These are phyloP conservation scores for Corvus cornix DNA, from an alignment of 2,113 vertebrate species.

Conservation along the genomic window DNA sequence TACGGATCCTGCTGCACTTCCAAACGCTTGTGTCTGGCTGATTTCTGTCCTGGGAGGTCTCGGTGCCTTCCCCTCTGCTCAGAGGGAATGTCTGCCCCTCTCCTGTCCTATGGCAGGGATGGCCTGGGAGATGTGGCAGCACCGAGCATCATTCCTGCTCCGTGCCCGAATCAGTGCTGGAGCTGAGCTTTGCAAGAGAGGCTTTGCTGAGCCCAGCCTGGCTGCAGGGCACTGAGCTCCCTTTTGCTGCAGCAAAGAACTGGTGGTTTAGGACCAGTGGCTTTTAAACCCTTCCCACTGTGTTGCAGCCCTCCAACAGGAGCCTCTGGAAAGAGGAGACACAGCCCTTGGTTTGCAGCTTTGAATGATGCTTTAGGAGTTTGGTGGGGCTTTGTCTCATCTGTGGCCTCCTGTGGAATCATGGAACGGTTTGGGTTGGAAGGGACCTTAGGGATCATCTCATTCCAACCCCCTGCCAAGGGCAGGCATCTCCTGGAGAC, in stretches of 20 bases:
- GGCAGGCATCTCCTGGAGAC: not conserved
- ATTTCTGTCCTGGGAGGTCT: not conserved
- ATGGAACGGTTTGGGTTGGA: not conserved
- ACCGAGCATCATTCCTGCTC: not conserved
- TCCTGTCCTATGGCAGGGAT: not conserved
- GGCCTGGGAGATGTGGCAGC: not conserved
- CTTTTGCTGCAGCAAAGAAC: not conserved
- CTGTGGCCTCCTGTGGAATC: not conserved
- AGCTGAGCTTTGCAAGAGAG: not conserved
- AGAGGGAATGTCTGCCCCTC: not conserved
- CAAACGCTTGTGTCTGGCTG: not conserved
- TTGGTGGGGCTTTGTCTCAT: not conserved
- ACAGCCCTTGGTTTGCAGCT: not conserved
- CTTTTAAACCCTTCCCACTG: not conserved
- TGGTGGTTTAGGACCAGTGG: not conserved
- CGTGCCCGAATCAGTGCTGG: not conserved
- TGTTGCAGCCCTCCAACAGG: rapidly evolving
- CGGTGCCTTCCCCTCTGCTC: not conserved
- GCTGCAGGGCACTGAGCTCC: not conserved
- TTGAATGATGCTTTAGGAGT: not conserved
- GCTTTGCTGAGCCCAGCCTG: not conserved
- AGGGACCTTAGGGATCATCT: not conserved
- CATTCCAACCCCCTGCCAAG: not conserved
- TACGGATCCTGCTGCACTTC: not conserved
- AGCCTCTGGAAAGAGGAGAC: not conserved